A percentile compares a stretch with the other conserved stretches of the same genome.
phyloP scores from a whole-genome alignment of 2,888 invertebrate genomes.

The Pseudococcus viburni region DNA sequence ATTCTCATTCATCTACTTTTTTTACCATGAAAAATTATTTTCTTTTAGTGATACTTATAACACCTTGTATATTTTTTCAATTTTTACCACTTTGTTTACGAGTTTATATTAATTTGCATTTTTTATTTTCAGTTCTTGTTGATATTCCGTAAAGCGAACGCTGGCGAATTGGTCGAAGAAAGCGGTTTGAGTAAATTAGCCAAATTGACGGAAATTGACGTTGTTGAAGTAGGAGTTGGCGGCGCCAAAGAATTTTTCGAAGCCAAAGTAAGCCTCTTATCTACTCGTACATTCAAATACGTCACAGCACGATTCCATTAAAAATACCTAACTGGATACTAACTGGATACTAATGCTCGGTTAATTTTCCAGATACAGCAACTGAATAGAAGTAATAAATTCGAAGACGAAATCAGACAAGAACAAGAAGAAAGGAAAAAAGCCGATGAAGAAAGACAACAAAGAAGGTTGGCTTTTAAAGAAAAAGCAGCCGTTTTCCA shows the following conservation, averaged over 20 bases:
- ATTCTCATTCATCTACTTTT: too few relatives aligned
- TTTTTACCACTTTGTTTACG: background rate
- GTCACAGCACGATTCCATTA: too few relatives aligned
- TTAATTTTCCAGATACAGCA: conserved; percentile 59
- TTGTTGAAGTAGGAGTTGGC: conserved; percentile 93
- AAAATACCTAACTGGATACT: too few relatives aligned
- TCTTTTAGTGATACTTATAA: too few relatives aligned
- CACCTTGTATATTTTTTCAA: background rate
- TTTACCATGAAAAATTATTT: too few relatives aligned
- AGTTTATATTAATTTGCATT: background rate
- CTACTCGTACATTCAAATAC: conserved; percentile 1
- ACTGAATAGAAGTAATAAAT: conserved; percentile 77
- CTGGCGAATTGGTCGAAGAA: conserved; percentile 89
- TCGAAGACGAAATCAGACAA: conserved; percentile 91
- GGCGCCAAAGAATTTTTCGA: conserved; percentile 97
- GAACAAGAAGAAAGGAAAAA: conserved; percentile 91
- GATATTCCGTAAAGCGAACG: conserved; percentile 87
- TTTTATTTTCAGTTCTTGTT: conserved; percentile 74
- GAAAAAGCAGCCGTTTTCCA: conserved; percentile 90
- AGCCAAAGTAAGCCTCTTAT: conserved; percentile 80
- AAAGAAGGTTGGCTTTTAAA: conserved; percentile 86
- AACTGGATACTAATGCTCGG: background rate
- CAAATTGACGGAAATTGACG: conserved; percentile 89
- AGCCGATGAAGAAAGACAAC: conserved; percentile 86
- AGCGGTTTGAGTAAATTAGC: conserved; percentile 91